Evolutionary conservation across 2,797 vertebrate genomes (phyloP).

Genomic region (Sebastiscus albofasciatus): DNA sequence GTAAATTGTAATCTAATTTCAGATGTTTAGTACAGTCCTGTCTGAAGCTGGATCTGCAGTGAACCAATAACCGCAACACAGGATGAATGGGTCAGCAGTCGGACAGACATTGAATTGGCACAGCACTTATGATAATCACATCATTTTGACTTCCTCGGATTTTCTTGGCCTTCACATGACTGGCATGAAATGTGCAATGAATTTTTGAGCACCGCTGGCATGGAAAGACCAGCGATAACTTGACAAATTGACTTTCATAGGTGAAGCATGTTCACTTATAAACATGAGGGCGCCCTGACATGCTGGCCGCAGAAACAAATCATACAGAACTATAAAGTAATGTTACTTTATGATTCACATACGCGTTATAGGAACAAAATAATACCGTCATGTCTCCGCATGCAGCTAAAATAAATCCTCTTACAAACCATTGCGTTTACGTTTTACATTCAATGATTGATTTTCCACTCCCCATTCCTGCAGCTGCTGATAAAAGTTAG

Average conservation of each 20-base stretch:
- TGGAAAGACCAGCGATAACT: conserved; percentile 8
- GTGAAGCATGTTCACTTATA: background rate
- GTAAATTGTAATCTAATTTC: background rate
- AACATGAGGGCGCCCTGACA: background rate
- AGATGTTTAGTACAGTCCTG: background rate
- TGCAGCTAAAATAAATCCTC: background rate
- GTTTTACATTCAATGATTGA: background rate
- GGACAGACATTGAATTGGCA: conserved; percentile 1
- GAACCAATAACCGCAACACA: background rate
- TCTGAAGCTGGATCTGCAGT: background rate
- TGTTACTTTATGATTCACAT: background rate
- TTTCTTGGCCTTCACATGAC: conserved; percentile 2
- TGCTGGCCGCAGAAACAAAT: background rate
- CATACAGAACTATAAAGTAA: background rate
- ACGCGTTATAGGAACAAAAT: background rate
- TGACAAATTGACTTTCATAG: conserved; percentile 13
- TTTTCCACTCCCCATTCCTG: background rate
- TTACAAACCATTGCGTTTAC: background rate
- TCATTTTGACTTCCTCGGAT: conserved; percentile 14
- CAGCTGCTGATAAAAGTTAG: background rate
- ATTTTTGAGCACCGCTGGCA: conserved; percentile 10
- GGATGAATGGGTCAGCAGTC: conserved; percentile 23
- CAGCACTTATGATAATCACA: conserved; percentile 14
- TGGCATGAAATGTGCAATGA: conserved; percentile 11
- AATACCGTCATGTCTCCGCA: background rate